Conservation (phyloP, 2,113 vertebrate species). For the Brachypteracias leptosomus region DNA sequence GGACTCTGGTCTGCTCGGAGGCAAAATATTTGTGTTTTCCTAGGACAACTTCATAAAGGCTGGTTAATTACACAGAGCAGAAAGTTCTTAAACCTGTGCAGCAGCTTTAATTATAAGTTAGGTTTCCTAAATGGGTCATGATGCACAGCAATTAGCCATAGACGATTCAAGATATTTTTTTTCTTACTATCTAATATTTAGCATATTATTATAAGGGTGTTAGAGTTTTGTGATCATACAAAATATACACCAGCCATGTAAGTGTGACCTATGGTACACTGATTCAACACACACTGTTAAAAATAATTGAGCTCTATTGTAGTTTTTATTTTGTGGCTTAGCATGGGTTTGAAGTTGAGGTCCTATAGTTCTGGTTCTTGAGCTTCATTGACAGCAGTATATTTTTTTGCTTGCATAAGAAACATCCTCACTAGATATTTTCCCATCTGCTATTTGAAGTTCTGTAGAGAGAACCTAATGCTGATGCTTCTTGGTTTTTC, state of each 20-base stretch:
- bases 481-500: background rate
- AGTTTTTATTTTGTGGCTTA: background rate
- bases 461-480: background rate
- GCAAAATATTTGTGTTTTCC: background rate
- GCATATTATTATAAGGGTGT: background rate
- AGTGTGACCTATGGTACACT: background rate
- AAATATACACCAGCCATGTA: no score
- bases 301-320: background rate
- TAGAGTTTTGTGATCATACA: background rate
- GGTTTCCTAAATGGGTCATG: background rate
- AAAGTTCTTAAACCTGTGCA: background rate
- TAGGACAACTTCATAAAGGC: background rate
- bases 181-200: background rate
- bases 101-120: background rate
- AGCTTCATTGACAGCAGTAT: background rate
- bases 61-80: background rate
- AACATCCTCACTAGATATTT: background rate
- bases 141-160: background rate
- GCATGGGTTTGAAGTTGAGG: background rate
- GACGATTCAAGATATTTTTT: background rate
- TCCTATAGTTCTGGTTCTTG: background rate
- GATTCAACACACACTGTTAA: background rate
- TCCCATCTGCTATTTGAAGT: background rate
- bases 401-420: background rate
- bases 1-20: background rate